These are phyloP conservation scores for Chionoecetes opilio DNA, from an alignment of 1,140 invertebrate species.

Conservation along the genomic window DNA sequence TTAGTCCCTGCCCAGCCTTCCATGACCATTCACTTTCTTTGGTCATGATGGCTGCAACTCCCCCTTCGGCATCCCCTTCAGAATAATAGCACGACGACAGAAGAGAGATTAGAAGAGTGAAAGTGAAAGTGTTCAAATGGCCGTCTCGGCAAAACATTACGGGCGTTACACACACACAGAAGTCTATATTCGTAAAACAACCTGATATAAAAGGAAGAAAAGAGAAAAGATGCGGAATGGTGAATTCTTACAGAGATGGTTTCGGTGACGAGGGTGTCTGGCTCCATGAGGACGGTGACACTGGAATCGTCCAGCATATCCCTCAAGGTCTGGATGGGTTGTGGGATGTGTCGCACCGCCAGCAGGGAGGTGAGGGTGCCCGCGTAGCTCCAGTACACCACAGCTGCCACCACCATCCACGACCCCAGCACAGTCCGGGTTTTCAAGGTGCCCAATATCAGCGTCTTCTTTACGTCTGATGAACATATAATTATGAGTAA, in stretches of 20 bases:
- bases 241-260: not conserved
- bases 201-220: too few species aligned
- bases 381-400: constrained; percentile 40
- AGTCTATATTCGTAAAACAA: too few species aligned
- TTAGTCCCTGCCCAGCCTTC: too few species aligned
- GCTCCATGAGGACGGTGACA: constrained; percentile 31
- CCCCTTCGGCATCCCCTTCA: too few species aligned
- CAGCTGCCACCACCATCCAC: constrained; percentile 44
- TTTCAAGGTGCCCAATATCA: not conserved
- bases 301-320: constrained; percentile 17
- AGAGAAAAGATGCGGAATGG: not conserved
- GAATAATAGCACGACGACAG: too few species aligned
- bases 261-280: constrained; percentile 46
- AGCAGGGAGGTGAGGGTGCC: constrained; percentile 37
- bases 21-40: too few species aligned
- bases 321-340: constrained; percentile 49
- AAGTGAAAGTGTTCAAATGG: too few species aligned
- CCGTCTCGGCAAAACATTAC: too few species aligned
- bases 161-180: too few species aligned
- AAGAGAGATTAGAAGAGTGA: too few species aligned
- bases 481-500: not conserved
- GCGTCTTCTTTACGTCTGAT: not conserved
- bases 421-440: not conserved
- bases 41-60: too few species aligned
- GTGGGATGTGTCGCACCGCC: constrained; percentile 42